A percentile compares a stretch with the other conserved stretches of the same genome.
phyloP scores from a whole-genome alignment of 37 sponge, comb jelly and placozoan species.

The Bolinopsis microptera region DNA sequence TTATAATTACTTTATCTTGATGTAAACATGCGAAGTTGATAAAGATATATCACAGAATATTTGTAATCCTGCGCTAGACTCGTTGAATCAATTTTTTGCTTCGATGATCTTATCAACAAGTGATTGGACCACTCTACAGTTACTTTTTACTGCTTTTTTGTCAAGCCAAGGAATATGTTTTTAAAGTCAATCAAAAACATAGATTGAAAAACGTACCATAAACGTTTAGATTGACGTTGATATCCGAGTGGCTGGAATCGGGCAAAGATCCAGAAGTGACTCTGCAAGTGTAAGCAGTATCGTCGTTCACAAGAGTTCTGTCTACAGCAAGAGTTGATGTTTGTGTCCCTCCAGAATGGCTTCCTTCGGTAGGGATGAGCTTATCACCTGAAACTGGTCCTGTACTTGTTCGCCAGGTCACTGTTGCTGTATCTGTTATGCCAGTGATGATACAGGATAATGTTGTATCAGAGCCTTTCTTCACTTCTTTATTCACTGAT shows the following conservation, averaged over 20 bases:
- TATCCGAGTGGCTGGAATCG: background rate
- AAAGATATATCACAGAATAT: too few relatives aligned
- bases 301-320: background rate
- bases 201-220: background rate
- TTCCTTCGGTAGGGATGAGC: background rate
- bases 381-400: background rate
- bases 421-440: background rate
- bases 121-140: too few relatives aligned
- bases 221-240: background rate
- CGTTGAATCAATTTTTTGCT: too few relatives aligned
- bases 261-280: background rate
- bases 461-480: background rate
- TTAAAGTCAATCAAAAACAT: too few relatives aligned
- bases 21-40: too few relatives aligned
- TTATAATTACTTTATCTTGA: too few relatives aligned
- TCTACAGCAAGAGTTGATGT: background rate
- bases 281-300: background rate
- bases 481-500: background rate
- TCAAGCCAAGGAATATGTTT: too few relatives aligned
- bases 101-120: too few relatives aligned
- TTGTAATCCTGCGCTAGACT: too few relatives aligned
- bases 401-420: background rate
- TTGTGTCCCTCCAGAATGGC: background rate
- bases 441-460: background rate
- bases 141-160: too few relatives aligned